Evolutionary conservation across 2,797 vertebrate genomes (phyloP), one percentile per base, ranked within the genome.

Genomic region (Garrulus glandarius): DNA sequence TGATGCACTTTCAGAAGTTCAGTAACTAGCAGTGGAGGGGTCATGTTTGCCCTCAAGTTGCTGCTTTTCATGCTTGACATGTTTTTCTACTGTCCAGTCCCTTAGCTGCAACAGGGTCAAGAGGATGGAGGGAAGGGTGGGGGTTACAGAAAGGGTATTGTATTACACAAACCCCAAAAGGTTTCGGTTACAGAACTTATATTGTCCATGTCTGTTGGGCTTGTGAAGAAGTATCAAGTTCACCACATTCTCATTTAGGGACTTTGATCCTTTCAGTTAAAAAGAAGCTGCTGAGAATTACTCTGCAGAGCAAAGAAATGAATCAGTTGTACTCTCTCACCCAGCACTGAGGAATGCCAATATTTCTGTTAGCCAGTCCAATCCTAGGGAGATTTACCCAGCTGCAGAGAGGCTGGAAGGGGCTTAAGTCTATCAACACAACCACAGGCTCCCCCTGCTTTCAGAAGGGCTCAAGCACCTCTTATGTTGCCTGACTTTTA

Each of bases 61-160:
- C 95, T 87, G 91, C 97, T 96, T 96, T 96, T 97, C 95, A 97
- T 96, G 96, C 96, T 92, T 97, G 97, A 96, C 96, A 96, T 96
- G 96, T 97, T 97, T 96, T 97, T 92, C 93, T 93, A 96, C 97
- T 97, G 97, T 97, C 97, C 97, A 12, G 63, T 43, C 84, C 95
- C 92, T 95, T 84, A 68, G 85, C 89, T 91, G 92, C 32, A 29
- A 68, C 63, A 84, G 93, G 93, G 79, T 91, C 80, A 91, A 2
- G 23, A 65, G 83, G 80, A 89, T 83, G 64, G 93, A 92, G 81
- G 27, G 24, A 22, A 87, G 92, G 91, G 91, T 93, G 95, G 95
- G 95, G 95, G 94, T 88, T 94, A 93, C 84, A 96, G 95, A 96
- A 93, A 93, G 88, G 83, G 92, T 93, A 97, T 98, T 95, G 94